Base-by-base conservation (phyloP, 2,113 vertebrate species). In the Glaucidium brasilianum region DNA sequence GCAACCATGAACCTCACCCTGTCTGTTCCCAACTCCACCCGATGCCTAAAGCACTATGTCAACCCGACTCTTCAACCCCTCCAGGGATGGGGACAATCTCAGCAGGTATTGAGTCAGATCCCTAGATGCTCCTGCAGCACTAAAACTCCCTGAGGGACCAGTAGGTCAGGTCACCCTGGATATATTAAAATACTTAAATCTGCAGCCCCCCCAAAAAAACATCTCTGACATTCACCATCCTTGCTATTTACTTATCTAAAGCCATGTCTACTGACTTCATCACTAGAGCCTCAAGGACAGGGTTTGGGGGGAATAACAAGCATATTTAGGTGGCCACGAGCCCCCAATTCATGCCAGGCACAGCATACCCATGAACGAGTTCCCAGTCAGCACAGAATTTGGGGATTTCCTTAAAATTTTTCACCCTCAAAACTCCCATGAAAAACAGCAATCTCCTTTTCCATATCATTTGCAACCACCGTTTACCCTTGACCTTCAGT, bases 291-390 rank as follows among this genome's bases (percentile, higher is more conserved):
- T 2, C 0, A 1, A 47, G 6, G 32, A 88, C 1, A 2, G n/a
- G 37, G 0, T 11, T 62, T 72, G 0, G 15, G 17, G 50, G 41
- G 47, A 37, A 85, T 4, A 75, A 85, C 88, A 90, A 71, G 29
- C 52, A 34, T 25, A 50, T 63, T 63, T 27, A 75, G 58, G 43
- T 37, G 59, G 32, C 50, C 81, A 73, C 73, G 47, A 58, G 9
- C n/a, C 15, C 41, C 49, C 2, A 1, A 15, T 35, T 59, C 68
- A 12, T 5, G 0, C 18, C 1, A 0, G 21, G 34, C 29, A 22
- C 34, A 41, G 50, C 4, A 0, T 60, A 72, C 21, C 69, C 2
- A 0, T 5, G 4, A 62, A 49, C 23, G 45, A 11, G 34, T 60
- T 90, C 23, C 50, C 23, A n/a, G 22, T 19, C 37, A 74, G 63